Evolutionary conservation across 2,797 vertebrate species (phyloP).

Genomic region (Menidia menidia): DNA sequence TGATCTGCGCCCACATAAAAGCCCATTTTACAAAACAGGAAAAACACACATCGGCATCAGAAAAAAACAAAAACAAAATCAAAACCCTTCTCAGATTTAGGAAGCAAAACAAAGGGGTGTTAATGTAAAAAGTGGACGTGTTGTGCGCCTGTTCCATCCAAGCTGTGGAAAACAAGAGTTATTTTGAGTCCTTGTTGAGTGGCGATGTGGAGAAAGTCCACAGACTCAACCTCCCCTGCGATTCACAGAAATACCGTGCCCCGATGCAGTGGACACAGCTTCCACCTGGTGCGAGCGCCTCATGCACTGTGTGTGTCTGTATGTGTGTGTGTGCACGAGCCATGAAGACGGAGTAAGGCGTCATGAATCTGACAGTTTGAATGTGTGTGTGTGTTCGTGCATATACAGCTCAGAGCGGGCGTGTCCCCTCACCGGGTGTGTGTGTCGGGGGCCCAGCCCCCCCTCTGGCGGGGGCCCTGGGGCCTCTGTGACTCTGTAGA

Average conservation of each 20-base stretch:
- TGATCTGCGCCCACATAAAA: too few relatives aligned
- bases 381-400: slow-evolving; percentile 58
- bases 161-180: slow-evolving; percentile 11
- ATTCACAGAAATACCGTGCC: background rate
- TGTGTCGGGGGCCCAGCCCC: slow-evolving; percentile 90
- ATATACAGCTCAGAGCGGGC: slow-evolving; percentile 65
- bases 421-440: slow-evolving; percentile 95
- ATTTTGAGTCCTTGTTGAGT: slow-evolving; percentile 12
- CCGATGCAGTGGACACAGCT: slow-evolving; percentile 14
- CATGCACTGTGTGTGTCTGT: slow-evolving; percentile 5
- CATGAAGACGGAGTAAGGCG: slow-evolving; percentile 4
- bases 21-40: too few relatives aligned
- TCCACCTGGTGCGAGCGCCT: slow-evolving; percentile 14
- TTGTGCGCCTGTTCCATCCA: slow-evolving; percentile 20
- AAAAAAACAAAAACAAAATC: background rate
- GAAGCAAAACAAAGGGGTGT: background rate
- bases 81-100: too few relatives aligned
- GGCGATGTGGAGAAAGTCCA: slow-evolving; percentile 19
- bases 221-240: slow-evolving; percentile 3
- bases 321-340: slow-evolving; percentile 3
- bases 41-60: too few relatives aligned
- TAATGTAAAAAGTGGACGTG: background rate
- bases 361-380: slow-evolving; percentile 20
- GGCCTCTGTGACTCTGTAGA: slow-evolving; percentile 92
- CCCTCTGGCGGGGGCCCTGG: slow-evolving; percentile 93